Percentiles rank a stretch among this genome's conserved stretches.
Evolutionary conservation across 2,888 invertebrate genomes (phyloP).

Genomic region (Stenichneumon culpator): DNA sequence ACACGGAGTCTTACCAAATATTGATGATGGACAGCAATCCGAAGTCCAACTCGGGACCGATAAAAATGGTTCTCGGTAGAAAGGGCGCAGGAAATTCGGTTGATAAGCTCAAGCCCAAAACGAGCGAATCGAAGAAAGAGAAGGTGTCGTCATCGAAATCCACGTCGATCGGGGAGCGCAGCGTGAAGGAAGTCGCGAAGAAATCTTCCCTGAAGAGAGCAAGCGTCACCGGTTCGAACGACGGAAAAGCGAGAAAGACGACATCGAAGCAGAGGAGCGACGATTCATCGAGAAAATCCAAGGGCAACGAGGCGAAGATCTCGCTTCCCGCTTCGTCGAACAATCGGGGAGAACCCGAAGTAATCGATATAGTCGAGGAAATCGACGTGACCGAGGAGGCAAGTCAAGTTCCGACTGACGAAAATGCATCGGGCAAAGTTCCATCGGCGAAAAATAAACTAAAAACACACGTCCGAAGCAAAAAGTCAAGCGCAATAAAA

Average conservation of each 20-base stretch:
- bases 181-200: background rate
- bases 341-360: constrained; percentile 11
- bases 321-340: background rate
- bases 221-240: background rate
- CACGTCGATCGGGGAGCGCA: background rate
- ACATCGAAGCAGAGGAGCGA: background rate
- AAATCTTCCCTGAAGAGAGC: background rate
- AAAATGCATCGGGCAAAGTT: background rate
- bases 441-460: background rate
- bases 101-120: background rate
- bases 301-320: background rate
- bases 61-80: constrained; percentile 8
- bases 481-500: background rate
- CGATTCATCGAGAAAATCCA: background rate
- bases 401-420: background rate
- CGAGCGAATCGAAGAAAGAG: background rate
- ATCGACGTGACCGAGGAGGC: background rate
- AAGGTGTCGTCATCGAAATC: background rate
- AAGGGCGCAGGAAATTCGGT: background rate
- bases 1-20: constrained; percentile 37
- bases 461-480: background rate
- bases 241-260: background rate
- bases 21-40: constrained; percentile 11
- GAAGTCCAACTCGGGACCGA: constrained; percentile 16
- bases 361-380: constrained; percentile 57